Evolutionary conservation across 2,888 invertebrate species (phyloP), one percentile per base, ranked within the genome.

Genomic region (Andrena trimmerana): DNA sequence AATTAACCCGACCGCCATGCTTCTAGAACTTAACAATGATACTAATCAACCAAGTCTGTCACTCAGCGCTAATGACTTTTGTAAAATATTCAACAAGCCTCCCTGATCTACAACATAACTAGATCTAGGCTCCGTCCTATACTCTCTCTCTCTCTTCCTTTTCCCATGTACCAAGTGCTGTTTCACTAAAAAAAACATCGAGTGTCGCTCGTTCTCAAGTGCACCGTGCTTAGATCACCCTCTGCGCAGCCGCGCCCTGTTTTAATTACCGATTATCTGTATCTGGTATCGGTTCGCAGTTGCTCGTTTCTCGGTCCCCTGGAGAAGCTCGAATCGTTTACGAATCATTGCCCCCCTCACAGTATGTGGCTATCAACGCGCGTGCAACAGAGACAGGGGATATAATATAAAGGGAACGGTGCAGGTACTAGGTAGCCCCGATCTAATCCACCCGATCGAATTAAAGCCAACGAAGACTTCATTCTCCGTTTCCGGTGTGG

Each of bases 401-500:
- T 62, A 50, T 60, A 52, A 70, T 27, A 54, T 42, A 42, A 60
- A 66, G 27, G 79, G 31, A 52, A 74, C 27, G 6, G 42, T 42
- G 24, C 20, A n/a, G 29, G 20, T 27, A 24, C 27, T 31, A 60
- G 52, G n/a, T 42, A 42, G 31, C 50, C 36, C 33, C 59, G 81
- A 48, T 82, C 66, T 81, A 72, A 80, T 62, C 57, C 77, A 29
- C 54, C 54, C 67, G 50, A 78, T 70, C 70, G 83, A 65, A 83
- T 82, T 68, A 81, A 63, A 82, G 20, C 24, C 72, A 60, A 50
- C 81, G 83, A 83, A 69, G 83, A 77, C 82, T 82, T 82, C 82
- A 81, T 82, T 76, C 67, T 52, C 27, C 67, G 82, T 82, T 82
- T 82, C 82, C 82, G 82, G 82, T 66, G 48, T 29, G 59, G 52